Percentiles rank a stretch among this genome's conserved stretches.
phyloP scores from a whole-genome alignment of 2,888 invertebrate genomes.

The Melolontha melolontha region DNA sequence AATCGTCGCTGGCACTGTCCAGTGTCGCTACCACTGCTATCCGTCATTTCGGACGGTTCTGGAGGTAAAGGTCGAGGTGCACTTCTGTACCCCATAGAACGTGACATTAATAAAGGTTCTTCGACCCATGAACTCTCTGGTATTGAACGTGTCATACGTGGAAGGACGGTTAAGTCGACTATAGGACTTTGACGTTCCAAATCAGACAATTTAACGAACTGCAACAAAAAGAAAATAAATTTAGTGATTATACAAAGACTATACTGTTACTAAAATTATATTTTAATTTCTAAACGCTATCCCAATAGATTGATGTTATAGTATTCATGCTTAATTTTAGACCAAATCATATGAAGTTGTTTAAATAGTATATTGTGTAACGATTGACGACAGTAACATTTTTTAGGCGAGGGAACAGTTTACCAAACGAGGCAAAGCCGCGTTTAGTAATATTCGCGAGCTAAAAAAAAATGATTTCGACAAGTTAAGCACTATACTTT shows the following conservation, averaged over 20 bases:
- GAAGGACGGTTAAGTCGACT: conserved; percentile 65
- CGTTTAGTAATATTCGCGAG: too few species aligned
- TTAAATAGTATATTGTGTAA: too few species aligned
- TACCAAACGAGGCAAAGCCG: too few species aligned
- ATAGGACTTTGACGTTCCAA: conserved; percentile 76
- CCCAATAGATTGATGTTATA: too few species aligned
- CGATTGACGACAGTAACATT: too few species aligned
- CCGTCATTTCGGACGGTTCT: conserved; percentile 57
- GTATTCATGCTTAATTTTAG: too few species aligned
- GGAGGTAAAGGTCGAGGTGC: conserved; percentile 62
- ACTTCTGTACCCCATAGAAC: conserved; percentile 70
- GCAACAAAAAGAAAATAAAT: conserved; percentile 55
- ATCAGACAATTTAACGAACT: conserved; percentile 82
- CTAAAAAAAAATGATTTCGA: too few species aligned
- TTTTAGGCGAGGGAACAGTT: too few species aligned
- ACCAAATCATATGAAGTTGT: too few species aligned
- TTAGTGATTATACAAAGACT: neutral
- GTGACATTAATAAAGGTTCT: conserved; percentile 72
- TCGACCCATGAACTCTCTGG: conserved; percentile 78
- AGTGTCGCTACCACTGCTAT: conserved; percentile 52
- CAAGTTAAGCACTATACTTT: too few species aligned
- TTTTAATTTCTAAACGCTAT: too few species aligned
- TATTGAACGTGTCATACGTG: conserved; percentile 76
- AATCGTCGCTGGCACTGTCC: conserved; percentile 65
- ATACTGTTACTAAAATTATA: too few species aligned